phyloP scores from a whole-genome alignment of 2,888 invertebrate species.

The Apodemia hepburni region DNA sequence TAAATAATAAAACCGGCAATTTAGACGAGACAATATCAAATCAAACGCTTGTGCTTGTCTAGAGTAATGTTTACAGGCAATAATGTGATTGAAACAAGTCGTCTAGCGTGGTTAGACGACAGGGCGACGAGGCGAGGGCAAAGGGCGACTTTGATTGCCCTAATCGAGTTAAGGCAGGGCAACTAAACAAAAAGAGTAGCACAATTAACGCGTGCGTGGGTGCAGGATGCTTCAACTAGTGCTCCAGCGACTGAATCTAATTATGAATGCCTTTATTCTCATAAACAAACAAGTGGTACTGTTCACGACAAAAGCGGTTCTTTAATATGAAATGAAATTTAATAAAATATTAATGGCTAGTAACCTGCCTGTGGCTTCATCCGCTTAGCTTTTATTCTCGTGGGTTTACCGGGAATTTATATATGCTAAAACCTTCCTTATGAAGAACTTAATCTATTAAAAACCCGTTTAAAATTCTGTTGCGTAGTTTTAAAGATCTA shows the following conservation, averaged over 20 bases:
- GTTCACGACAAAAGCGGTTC: neutral
- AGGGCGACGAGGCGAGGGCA: conserved; percentile 54
- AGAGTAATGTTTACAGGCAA: conserved; percentile 17
- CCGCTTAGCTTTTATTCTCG: too few relatives aligned
- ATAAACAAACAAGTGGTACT: conserved; percentile 34
- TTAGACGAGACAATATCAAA: neutral
- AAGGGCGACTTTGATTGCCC: conserved; percentile 71
- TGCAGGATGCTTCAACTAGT: conserved; percentile 55
- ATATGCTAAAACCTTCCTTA: too few relatives aligned
- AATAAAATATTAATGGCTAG: too few relatives aligned
- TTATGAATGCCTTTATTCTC: conserved; percentile 39
- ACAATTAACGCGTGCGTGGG: conserved; percentile 69
- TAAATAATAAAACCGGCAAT: too few relatives aligned
- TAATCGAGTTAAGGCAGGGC: conserved; percentile 71
- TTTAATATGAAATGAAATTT: too few relatives aligned
- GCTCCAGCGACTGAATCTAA: conserved; percentile 48
- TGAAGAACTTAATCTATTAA: too few relatives aligned
- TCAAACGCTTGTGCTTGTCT: neutral
- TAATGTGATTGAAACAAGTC: conserved; percentile 23
- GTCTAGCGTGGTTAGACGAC: conserved; percentile 41
- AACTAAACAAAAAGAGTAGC: conserved; percentile 72
- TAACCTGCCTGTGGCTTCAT: too few relatives aligned
- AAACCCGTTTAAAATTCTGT: too few relatives aligned
- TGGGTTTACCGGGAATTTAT: too few relatives aligned
- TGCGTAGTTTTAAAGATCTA: too few relatives aligned